These are phyloP conservation scores for Cotesia glomerata DNA, from an alignment of 1,140 invertebrate genomes.

Conservation along the genomic window DNA sequence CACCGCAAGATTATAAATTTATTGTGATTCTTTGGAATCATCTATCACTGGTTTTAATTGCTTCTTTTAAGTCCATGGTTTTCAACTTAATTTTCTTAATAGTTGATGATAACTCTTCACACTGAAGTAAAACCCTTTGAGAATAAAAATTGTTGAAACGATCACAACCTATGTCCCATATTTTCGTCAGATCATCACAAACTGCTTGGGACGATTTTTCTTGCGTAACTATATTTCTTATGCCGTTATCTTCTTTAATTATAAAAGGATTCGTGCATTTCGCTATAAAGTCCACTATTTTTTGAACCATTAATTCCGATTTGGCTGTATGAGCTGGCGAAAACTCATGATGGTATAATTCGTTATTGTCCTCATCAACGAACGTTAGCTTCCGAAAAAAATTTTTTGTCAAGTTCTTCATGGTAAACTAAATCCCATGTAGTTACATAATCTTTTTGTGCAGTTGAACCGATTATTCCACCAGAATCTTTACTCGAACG, in stretches of 20 bases:
- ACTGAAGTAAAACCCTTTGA: not conserved
- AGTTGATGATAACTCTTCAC: not conserved
- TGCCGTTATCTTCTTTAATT: not conserved
- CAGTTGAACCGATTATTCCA: not conserved
- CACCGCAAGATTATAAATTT: no score
- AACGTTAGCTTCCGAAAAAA: not conserved
- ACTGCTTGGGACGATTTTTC: not conserved
- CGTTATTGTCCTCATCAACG: not conserved
- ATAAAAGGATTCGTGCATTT: not conserved
- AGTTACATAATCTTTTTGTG: not conserved
- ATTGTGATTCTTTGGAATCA: no score
- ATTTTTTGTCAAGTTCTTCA: not conserved
- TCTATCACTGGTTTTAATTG: no score
- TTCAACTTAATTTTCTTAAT: no score
- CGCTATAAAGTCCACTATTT: no score
- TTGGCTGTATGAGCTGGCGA: no score
- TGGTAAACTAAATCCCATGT: not conserved
- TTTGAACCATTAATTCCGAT: no score
- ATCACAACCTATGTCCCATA: not conserved
- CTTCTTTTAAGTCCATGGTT: no score
- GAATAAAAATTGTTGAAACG: not conserved
- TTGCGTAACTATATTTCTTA: not conserved
- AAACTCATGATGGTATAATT: not conserved
- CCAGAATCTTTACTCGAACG: not conserved
- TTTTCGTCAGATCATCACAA: not conserved